Base-by-base conservation (phyloP, 2,797 vertebrate species). In the Chanos chanos region DNA sequence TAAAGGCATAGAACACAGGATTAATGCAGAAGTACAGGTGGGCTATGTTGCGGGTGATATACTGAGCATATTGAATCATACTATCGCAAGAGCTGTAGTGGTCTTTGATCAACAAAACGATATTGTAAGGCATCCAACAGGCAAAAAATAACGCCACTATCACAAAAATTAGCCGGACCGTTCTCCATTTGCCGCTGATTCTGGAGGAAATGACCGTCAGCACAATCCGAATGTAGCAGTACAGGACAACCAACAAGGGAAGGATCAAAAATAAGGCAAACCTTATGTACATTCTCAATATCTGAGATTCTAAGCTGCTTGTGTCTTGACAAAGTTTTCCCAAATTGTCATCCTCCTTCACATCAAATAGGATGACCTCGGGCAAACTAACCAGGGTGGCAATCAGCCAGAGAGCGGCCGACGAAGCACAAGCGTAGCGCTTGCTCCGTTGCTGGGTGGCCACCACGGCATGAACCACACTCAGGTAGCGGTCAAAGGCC, bases 1-100 rank as follows among this genome's bases (percentile, higher is more conserved):
- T 77, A 40, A 92, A 91, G 0, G 88, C 91, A 51, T 91, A 91
- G 30, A 92, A 86, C 10, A 91, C 49, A 0, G 91, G 90, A 60
- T 87, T 89, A 51, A 92, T 62, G 68, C 89, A 88, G 53, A 89
- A 92, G 69, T 92, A 91, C 12, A 88, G 19, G 59, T 83, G 81
- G 6, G 89, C 83, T 4, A 91, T 31, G 53, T 75, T 78, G 1
- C 69, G 77, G 2, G 86, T 89, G 49, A 90, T 1, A 0, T 84
- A 75, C 3, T 70, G 24, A 0, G 57, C 68, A 1, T 81, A 74
- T 15, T n/a, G 48, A 0, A 68, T 57, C 0, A 2, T 66, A 0
- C 60, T 5, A 0, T 0, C 0, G 5, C 73, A 65, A 1, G 34
- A 0, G 0, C 0, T 1, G 0, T 0, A 1, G 3, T 15, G 0